Evolutionary conservation across 2,888 invertebrate species (phyloP).

Genomic region (Aspidiotus destructor): DNA sequence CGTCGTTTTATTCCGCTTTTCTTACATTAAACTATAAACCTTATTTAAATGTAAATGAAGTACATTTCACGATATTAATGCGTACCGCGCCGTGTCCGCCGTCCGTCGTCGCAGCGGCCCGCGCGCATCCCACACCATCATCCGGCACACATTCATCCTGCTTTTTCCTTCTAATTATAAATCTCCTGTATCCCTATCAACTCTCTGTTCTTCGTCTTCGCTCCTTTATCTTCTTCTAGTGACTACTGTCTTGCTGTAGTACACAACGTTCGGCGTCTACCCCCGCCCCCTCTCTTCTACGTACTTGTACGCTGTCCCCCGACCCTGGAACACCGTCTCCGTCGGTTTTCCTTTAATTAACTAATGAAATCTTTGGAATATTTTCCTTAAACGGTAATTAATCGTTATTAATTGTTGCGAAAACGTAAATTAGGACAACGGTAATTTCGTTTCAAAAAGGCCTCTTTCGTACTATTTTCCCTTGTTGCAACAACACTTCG

Average conservation of each 20-base stretch:
- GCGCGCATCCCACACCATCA: conserved; percentile 8
- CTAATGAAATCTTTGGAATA: conserved; percentile 31
- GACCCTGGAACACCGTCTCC: neutral
- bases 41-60: conserved; percentile 86
- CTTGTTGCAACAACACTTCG: neutral
- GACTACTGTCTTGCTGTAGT: conserved; percentile 29
- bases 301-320: neutral
- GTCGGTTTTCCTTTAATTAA: conserved; percentile 31
- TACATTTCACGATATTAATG: conserved; percentile 39
- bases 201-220: conserved; percentile 25
- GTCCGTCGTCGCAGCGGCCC: conserved; percentile 13
- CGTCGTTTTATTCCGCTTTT: conserved; percentile 32
- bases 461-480: conserved; percentile 6
- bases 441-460: conserved; percentile 17
- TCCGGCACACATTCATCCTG: conserved; percentile 22
- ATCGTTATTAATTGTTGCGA: conserved; percentile 31
- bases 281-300: neutral
- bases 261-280: conserved; percentile 3
- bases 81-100: conserved; percentile 19
- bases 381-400: conserved; percentile 32
- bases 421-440: conserved; percentile 30
- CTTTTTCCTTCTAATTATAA: conserved; percentile 33
- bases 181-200: conserved; percentile 27
- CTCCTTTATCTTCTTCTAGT: conserved; percentile 25
- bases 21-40: conserved; percentile 50